Conservation (phyloP, 2,113 vertebrate species). For the Ifrita kowaldi region DNA sequence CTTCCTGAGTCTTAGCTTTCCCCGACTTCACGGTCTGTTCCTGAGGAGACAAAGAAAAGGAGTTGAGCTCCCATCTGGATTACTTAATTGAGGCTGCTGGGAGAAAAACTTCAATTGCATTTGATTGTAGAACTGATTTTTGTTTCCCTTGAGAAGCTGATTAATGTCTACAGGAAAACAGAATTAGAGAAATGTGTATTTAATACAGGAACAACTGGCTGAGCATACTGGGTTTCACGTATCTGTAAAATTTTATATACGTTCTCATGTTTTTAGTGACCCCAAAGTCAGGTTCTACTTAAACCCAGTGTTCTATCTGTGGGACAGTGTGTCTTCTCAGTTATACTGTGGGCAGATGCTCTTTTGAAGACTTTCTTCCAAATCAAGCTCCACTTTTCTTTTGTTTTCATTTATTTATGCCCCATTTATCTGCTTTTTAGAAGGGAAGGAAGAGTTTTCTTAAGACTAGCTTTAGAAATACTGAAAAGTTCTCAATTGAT, state of each 20-base stretch:
- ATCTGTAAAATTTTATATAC: not conserved
- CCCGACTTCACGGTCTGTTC: not conserved
- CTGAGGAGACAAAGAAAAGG: not conserved
- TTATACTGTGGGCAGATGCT: not conserved
- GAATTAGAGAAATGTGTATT: not conserved
- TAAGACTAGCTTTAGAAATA: not conserved
- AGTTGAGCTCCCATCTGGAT: not conserved
- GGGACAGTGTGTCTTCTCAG: not conserved
- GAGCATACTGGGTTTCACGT: not conserved
- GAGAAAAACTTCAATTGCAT: not conserved
- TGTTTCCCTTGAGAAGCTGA: not conserved
- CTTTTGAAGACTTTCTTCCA: not conserved
- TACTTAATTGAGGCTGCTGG: slow-evolving; percentile 14
- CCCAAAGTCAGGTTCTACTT: not conserved
- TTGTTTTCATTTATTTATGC: not conserved
- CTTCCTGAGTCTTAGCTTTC: not conserved
- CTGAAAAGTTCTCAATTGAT: not conserved
- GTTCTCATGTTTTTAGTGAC: not conserved
- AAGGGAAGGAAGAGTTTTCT: not conserved
- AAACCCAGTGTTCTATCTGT: not conserved
- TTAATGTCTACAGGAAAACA: not conserved
- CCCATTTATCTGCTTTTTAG: not conserved
- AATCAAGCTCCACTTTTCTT: not conserved
- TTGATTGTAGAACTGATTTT: not conserved
- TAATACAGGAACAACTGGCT: not conserved